Conservation (phyloP, 2,888 invertebrate species). For the Chloroclysta siterata region DNA sequence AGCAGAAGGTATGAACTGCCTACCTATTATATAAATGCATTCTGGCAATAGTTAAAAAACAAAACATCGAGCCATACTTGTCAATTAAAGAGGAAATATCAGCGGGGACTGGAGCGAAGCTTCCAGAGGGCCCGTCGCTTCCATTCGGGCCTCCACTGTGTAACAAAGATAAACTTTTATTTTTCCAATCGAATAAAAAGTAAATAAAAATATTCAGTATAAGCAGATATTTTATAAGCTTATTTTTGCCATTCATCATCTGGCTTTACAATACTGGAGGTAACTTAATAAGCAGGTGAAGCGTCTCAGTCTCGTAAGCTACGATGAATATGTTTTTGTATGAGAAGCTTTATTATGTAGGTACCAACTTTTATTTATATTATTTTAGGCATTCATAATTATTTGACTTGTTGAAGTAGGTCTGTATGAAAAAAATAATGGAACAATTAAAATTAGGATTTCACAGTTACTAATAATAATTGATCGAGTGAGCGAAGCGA, state of each 20-base stretch:
- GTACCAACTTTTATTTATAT: neutral
- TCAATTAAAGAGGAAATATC: conserved; percentile 82
- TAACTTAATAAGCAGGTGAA: conserved; percentile 37
- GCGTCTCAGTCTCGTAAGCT: conserved; percentile 34
- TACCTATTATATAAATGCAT: too few relatives aligned
- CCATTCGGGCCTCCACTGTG: conserved; percentile 74
- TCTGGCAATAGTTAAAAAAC: too few relatives aligned
- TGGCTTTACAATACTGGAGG: neutral
- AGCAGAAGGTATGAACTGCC: too few relatives aligned
- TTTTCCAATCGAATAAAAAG: too few relatives aligned
- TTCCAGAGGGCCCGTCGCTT: conserved; percentile 72
- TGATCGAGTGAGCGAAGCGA: too few relatives aligned
- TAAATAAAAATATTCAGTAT: too few relatives aligned
- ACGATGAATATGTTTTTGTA: neutral
- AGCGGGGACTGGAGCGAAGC: conserved; percentile 74
- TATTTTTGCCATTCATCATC: neutral
- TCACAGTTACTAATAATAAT: too few relatives aligned
- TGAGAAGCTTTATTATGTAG: neutral
- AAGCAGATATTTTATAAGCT: neutral
- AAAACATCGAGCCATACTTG: conserved; percentile 60
- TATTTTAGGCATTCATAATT: too few relatives aligned
- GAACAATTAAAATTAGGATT: too few relatives aligned
- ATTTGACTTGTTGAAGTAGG: too few relatives aligned
- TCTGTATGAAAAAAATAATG: too few relatives aligned
- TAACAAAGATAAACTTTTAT: conserved; percentile 24